These are phyloP conservation scores for Sceliomorpha sp. DNA, from an alignment of 2,888 invertebrate genomes.

Conservation along the genomic window DNA sequence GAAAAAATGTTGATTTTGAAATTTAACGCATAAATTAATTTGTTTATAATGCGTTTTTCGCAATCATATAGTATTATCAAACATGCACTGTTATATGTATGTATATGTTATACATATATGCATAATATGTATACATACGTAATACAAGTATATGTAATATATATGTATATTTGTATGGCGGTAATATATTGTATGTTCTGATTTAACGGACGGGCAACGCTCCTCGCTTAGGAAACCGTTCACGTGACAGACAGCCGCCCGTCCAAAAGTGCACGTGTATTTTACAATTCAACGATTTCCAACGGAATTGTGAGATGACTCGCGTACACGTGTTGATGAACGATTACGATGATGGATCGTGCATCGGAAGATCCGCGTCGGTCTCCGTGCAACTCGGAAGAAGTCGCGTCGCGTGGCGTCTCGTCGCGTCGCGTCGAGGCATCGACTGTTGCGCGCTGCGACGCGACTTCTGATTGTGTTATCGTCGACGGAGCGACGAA, in stretches of 20 bases:
- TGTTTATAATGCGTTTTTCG: no score
- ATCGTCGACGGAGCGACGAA: not conserved
- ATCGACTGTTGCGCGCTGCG: not conserved
- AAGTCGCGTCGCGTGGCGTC: no score
- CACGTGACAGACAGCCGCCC: conserved; percentile 54
- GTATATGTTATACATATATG: conserved; percentile 74
- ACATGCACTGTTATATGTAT: no score
- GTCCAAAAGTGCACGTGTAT: conserved; percentile 30
- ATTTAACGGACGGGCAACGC: conserved; percentile 55
- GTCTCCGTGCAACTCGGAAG: conserved; percentile 4
- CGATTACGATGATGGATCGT: not conserved
- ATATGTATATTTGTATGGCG: conserved; percentile 43
- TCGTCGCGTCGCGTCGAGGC: no score
- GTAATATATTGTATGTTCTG: conserved; percentile 57
- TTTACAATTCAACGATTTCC: conserved; percentile 5
- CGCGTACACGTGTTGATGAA: conserved; percentile 1
- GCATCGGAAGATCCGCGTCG: not conserved
- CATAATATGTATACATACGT: conserved; percentile 78
- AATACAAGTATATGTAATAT: conserved; percentile 59
- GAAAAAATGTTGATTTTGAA: no score
- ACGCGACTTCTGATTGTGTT: conserved; percentile 1
- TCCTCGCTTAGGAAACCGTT: conserved; percentile 57
- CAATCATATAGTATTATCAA: no score
- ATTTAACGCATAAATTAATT: no score
- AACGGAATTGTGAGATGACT: conserved; percentile 7